Base-by-base conservation (phyloP, 2,888 invertebrate species). In the Laothoe populi region DNA sequence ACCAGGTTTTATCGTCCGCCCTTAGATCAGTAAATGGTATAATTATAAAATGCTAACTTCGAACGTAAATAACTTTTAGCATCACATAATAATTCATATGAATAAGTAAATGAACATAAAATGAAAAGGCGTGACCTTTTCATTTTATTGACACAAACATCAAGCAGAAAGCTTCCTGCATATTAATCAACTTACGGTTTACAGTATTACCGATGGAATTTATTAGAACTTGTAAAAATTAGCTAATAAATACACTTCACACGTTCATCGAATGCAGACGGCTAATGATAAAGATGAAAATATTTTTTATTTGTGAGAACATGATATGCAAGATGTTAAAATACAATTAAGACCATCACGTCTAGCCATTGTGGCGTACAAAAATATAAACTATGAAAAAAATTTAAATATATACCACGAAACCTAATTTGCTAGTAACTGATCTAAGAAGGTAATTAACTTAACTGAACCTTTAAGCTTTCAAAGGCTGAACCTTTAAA, bases 201-300 rank as follows among this genome's bases (percentile, higher is more conserved):
- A 49, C 49, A 8, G 49, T 35, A 53, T 53, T 31, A 19, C 49
- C 8, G 49, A 53, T 10, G 31, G n/a, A 26, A 24, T 53, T 26
- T 53, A 71, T 69, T 72, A 61, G 68, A 71, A 61, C 67, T 21
- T 63, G 67, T 70, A 67, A 72, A 71, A 66, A 66, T 68, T 66
- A 63, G 63, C 66, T 73, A 72, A 74, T 75, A 74, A 75, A 72
- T 66, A 35, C 35, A 19, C 35, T 40, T 24, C 21, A 58, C 35
- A 21, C 35, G 31, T 35, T 8, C 16, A 19, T 19, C 19, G 8
- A 4, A 26, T 5, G 53, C 16, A 40, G 13, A 42, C 16, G 5
- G 23, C 2, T 16, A 4, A n/a, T n/a, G n/a, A n/a, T n/a, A n/a
- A n/a, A n/a, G n/a, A n/a, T n/a, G n/a, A n/a, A n/a, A n/a, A n/a